These are phyloP conservation scores for Gallinago jamesoni DNA, from an alignment of 2,113 vertebrate genomes.

Conservation along the genomic window DNA sequence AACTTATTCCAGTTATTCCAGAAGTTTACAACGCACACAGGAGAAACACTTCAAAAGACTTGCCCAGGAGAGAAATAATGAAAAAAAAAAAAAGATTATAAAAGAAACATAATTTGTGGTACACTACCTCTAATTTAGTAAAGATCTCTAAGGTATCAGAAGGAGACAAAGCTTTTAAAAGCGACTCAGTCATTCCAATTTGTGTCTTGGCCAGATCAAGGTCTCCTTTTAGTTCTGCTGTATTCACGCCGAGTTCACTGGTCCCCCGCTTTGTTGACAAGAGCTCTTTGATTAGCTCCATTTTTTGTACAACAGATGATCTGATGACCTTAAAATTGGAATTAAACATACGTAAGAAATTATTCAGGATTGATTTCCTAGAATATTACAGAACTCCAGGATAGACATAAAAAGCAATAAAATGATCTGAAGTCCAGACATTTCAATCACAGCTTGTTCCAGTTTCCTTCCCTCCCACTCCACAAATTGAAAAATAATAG, in stretches of 20 bases:
- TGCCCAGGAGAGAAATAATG: not conserved
- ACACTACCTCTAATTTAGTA: constrained; percentile 77
- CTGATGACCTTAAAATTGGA: constrained; percentile 77
- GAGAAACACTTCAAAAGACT: not conserved
- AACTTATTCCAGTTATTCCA: not conserved
- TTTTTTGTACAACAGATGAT: constrained; percentile 74
- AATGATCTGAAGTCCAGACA: not conserved
- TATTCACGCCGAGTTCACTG: not conserved
- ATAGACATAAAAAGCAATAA: not conserved
- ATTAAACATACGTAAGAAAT: not conserved
- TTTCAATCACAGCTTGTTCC: not conserved
- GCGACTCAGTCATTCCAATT: constrained; percentile 79
- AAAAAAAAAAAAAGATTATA: not conserved
- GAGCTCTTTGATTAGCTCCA: constrained; percentile 64
- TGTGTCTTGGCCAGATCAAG: constrained; percentile 76
- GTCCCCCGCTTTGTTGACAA: not conserved
- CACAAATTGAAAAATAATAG: not conserved
- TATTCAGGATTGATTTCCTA: not conserved
- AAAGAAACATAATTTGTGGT: not conserved
- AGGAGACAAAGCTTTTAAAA: constrained; percentile 77
- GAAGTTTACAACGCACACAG: not conserved
- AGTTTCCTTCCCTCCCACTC: not conserved
- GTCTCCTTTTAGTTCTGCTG: constrained; percentile 71
- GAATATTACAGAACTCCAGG: not conserved
- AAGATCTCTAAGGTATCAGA: constrained; percentile 80